Conservation (phyloP, 2,113 vertebrate species). For the Malurus cyaneus region DNA sequence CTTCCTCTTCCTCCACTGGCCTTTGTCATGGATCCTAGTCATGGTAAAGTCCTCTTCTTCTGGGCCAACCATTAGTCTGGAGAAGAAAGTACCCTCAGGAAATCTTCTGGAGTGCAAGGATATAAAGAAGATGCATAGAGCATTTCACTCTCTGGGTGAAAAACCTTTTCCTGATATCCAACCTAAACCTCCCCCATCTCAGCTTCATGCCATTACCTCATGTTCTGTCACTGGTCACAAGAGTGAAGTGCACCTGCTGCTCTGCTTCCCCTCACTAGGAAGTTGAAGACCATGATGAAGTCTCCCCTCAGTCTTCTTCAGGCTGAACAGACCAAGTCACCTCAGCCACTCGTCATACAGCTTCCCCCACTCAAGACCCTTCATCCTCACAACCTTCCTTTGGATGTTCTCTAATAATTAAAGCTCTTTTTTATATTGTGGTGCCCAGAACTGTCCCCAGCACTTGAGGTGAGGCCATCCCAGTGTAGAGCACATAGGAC, state of each 20-base stretch:
- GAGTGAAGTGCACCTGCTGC: not conserved
- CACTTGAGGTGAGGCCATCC: rapidly evolving
- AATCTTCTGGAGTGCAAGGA: not conserved
- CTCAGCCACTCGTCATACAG: not conserved
- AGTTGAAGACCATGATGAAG: not conserved
- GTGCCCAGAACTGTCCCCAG: rapidly evolving
- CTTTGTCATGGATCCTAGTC: not conserved
- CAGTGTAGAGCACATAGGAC: rapidly evolving
- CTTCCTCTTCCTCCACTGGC: not conserved
- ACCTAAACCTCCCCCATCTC: not conserved
- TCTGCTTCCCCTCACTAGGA: not conserved
- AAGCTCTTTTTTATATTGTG: not conserved
- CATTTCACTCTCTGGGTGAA: not conserved
- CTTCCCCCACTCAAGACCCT: not conserved
- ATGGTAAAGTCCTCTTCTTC: not conserved
- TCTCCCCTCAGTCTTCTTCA: not conserved
- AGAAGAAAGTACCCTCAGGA: not conserved
- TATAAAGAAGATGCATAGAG: not conserved
- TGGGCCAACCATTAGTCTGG: not conserved
- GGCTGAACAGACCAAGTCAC: not conserved
- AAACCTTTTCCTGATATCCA: not conserved
- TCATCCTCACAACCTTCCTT: not conserved
- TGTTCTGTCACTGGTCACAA: not conserved
- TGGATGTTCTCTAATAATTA: not conserved
- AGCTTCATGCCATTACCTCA: not conserved